Base-by-base conservation (phyloP, 1,140 invertebrate species). In the Colletes latitarsis region DNA sequence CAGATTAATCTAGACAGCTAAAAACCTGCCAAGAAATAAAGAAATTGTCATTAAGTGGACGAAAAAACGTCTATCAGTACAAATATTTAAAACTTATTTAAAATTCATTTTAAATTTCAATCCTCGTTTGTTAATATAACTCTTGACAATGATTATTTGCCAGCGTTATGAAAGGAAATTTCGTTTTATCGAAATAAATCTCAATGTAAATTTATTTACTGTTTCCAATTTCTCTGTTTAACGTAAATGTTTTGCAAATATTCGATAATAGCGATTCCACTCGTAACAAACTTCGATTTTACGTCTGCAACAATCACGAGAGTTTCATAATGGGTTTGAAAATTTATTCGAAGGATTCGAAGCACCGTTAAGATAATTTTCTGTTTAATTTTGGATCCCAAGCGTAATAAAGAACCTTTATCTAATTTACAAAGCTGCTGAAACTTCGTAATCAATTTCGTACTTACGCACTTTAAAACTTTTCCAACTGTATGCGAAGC, bases 391-490 rank as follows among this genome's bases (percentile, higher is more conserved):
- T 10, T n/a, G 0, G 15, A 14, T 12, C 14, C 8, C 4, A 15
- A 12, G 39, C 6, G 1, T 3, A 15, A 17, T 30, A 9, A 14
- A 43, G 5, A 57, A 57, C 15, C 30, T 21, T 19, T 19, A n/a
- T 21, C 63, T 39, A 67, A 43, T 19, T 57, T 68, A n/a, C n/a
- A 1, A 3, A 41, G 0, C 19, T 17, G 17, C 39, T 30, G 14
- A 14, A 69, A 76, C 52, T 76, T 58, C 15, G 19, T 43, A 30
- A 53, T 74, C 58, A 74, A 63, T 74, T 74, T 63, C 6, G 17
- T 52, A 52, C 19, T 52, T 49, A 4, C 17, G 14, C 10, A 30
- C 46, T 39, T 63, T 46, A 52, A 14, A 66, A 43, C 14, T 17
- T 19, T 19, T 30, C 6, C n/a, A 17, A 55, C 10, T 2, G 52